These are phyloP conservation scores for Drosophila prolongata DNA, from an alignment of 2,888 invertebrate species.

Conservation along the genomic window DNA sequence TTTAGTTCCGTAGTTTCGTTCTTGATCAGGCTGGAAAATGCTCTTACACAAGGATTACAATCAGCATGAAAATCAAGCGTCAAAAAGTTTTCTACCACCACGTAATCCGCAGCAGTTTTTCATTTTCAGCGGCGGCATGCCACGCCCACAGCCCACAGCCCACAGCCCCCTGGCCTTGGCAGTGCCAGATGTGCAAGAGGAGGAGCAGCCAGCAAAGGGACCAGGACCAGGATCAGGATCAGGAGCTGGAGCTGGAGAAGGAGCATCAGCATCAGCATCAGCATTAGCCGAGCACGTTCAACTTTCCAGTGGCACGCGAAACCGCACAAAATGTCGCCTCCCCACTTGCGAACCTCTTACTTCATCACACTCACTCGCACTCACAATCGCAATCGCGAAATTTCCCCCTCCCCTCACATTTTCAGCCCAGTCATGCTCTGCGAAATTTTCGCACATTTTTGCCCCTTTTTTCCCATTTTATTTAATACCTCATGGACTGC, in stretches of 20 bases:
- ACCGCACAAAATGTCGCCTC: constrained; percentile 68
- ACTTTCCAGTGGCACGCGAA: constrained; percentile 72
- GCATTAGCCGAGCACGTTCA: constrained; percentile 65
- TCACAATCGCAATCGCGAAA: not conserved
- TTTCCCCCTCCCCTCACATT: not conserved
- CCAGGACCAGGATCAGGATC: constrained; percentile 41
- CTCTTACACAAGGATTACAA: constrained; percentile 59
- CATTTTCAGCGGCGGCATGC: constrained; percentile 50
- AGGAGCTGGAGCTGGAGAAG: not conserved
- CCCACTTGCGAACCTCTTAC: constrained; percentile 37
- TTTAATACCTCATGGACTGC: constrained; percentile 5
- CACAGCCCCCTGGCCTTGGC: constrained; percentile 25
- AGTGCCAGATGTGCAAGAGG: constrained; percentile 30
- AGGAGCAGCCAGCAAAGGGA: constrained; percentile 21
- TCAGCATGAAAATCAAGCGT: constrained; percentile 74
- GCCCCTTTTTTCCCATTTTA: constrained; percentile 3
- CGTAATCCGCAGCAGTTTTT: constrained; percentile 64
- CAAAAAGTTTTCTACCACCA: constrained; percentile 54
- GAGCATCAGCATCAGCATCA: constrained; percentile 12
- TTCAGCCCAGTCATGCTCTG: constrained; percentile 24
- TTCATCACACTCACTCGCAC: constrained; percentile 32
- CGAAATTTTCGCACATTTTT: constrained; percentile 61
- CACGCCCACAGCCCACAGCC: constrained; percentile 36
- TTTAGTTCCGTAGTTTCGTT: constrained; percentile 4
- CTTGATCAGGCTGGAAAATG: constrained; percentile 39